phyloP scores from a whole-genome alignment of 2,113 vertebrate genomes.

The Eurystomus gularis region DNA sequence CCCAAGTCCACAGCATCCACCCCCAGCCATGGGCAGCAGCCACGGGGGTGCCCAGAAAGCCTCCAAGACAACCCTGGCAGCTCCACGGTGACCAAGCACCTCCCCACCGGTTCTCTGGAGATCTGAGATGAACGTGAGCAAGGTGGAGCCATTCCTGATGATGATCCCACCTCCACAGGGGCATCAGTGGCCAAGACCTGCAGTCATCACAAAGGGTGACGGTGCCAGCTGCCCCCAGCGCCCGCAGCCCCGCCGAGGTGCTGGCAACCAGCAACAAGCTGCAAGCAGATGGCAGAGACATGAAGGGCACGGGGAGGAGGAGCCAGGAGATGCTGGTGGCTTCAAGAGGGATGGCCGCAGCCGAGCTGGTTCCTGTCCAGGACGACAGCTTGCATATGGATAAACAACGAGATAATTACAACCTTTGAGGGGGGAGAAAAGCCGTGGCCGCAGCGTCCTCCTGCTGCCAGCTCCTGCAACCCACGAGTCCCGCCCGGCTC shows the following conservation, averaged over 20 bases:
- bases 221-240: background rate
- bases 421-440: background rate
- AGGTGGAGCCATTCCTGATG: background rate
- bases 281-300: constrained; percentile 38
- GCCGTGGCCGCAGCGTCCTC: background rate
- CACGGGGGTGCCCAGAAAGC: background rate
- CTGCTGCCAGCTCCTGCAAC: constrained; percentile 23
- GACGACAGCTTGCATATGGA: constrained; percentile 55
- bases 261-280: background rate
- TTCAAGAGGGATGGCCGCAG: background rate
- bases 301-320: background rate
- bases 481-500: background rate
- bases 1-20: background rate
- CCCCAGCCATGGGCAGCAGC: background rate
- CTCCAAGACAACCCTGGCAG: background rate
- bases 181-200: fast-evolving
- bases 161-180: background rate
- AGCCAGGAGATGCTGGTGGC: background rate
- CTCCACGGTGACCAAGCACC: background rate
- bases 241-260: fast-evolving
- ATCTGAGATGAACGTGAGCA: fast-evolving
- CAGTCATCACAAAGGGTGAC: background rate
- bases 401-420: constrained; percentile 22
- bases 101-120: fast-evolving
- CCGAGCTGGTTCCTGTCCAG: background rate